Evolutionary conservation across 2,113 vertebrate species (phyloP).

Genomic region (Aegotheles bennettii): DNA sequence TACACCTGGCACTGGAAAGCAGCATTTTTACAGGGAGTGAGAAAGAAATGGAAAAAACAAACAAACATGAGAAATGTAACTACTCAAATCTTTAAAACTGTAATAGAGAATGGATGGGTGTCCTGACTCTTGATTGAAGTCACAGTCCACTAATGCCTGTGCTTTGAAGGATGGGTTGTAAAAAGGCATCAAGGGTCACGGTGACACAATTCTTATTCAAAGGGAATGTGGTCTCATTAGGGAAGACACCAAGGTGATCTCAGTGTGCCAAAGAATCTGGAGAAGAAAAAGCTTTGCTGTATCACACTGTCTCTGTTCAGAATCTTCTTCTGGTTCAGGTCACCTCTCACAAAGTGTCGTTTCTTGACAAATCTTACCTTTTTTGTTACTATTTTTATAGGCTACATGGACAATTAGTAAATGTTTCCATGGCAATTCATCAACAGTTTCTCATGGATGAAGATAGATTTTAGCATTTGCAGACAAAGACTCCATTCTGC

Average conservation of each 20-base stretch:
- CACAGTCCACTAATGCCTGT: neutral
- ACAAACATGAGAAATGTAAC: neutral
- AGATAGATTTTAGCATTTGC: neutral
- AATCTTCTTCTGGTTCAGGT: neutral
- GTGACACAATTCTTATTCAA: neutral
- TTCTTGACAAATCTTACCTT: conserved; percentile 57
- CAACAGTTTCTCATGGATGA: conserved; percentile 21
- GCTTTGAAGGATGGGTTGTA: neutral
- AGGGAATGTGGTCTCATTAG: neutral
- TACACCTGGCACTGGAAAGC: neutral
- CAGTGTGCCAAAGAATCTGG: neutral
- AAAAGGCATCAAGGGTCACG: neutral
- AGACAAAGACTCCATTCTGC: conserved; percentile 37
- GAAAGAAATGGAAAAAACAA: neutral
- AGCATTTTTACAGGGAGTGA: neutral
- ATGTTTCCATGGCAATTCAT: conserved; percentile 46
- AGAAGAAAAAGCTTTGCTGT: neutral
- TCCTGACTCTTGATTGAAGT: neutral
- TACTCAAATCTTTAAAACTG: neutral
- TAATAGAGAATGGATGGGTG: neutral
- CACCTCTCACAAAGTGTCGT: neutral
- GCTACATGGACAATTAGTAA: conserved; percentile 47
- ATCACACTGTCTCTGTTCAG: neutral
- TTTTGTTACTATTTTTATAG: conserved; percentile 45
- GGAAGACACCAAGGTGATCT: neutral